A percentile compares a stretch with the other conserved stretches of the same genome.
phyloP scores from a whole-genome alignment of 2,888 invertebrate genomes.

The Ischnura elegans region DNA sequence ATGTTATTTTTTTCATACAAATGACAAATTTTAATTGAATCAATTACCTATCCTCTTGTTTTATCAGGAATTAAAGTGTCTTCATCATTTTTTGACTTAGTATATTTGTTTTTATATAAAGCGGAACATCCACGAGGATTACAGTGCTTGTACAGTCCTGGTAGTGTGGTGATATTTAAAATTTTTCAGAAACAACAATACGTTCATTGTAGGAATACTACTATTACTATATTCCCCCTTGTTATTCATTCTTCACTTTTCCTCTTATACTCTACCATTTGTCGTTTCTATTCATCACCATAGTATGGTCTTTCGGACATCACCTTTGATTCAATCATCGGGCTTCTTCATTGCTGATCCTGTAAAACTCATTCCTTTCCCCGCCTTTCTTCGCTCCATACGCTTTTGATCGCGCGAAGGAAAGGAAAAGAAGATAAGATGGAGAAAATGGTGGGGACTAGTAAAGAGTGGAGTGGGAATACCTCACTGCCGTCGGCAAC shows the following conservation, averaged over 20 bases:
- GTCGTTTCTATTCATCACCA: background rate
- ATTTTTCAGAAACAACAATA: no score
- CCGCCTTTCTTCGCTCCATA: background rate
- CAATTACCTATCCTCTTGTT: no score
- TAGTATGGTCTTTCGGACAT: background rate
- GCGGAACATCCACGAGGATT: no score
- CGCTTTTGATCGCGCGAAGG: background rate
- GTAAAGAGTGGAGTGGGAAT: background rate
- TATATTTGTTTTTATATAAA: no score
- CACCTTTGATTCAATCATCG: background rate
- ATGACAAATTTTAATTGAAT: no score
- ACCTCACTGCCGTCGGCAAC: background rate
- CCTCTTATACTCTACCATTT: background rate
- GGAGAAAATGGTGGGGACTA: background rate
- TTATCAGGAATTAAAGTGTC: no score
- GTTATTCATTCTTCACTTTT: background rate
- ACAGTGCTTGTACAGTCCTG: no score
- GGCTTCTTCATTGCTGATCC: background rate
- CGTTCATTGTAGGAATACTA: no score
- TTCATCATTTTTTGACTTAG: no score
- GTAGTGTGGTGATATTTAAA: no score
- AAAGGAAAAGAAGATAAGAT: background rate
- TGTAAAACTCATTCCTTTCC: background rate
- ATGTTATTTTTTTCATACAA: no score
- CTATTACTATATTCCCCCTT: no score